Percentiles rank a stretch among this genome's conserved stretches.
Conservation (phyloP, 2,888 invertebrate genomes). For the Craniophora ligustri region DNA sequence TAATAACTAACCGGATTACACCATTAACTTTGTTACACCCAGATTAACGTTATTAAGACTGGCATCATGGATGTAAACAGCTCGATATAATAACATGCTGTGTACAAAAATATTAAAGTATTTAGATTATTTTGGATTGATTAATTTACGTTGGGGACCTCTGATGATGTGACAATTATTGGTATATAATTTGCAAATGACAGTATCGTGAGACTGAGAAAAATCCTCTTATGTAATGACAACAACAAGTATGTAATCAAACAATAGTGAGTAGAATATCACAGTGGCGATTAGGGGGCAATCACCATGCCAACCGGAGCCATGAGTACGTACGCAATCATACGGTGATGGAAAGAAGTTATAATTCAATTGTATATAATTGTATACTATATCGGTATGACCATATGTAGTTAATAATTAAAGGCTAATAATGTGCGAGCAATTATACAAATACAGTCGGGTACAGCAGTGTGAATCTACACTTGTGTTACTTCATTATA, state of each 20-base stretch:
- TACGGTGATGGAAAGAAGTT: conserved; percentile 54
- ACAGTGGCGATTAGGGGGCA: conserved; percentile 32
- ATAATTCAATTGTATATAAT: conserved; percentile 60
- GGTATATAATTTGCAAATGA: conserved; percentile 7
- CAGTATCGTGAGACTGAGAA: conserved; percentile 16
- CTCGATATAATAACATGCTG: too few relatives aligned
- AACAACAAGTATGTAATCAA: conserved; percentile 20
- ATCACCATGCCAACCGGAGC: conserved; percentile 34
- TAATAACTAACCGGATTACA: too few relatives aligned
- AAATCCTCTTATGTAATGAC: conserved; percentile 31
- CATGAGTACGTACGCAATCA: conserved; percentile 39
- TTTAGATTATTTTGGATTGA: too few relatives aligned
- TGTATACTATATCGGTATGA: conserved; percentile 27
- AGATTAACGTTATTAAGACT: too few relatives aligned
- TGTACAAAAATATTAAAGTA: too few relatives aligned
- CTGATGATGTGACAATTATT: not conserved
- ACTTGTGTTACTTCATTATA: too few relatives aligned
- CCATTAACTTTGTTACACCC: too few relatives aligned
- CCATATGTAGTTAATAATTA: conserved; percentile 31
- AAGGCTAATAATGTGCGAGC: conserved; percentile 11
- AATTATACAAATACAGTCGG: conserved; percentile 12
- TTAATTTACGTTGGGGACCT: not conserved
- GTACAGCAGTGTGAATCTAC: not conserved
- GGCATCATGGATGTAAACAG: too few relatives aligned
- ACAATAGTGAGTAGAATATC: conserved; percentile 23